Percentiles rank a stretch among this genome's conserved stretches.
phyloP scores from a whole-genome alignment of 2,888 invertebrate species.

The Lasioglossum pauxillum region DNA sequence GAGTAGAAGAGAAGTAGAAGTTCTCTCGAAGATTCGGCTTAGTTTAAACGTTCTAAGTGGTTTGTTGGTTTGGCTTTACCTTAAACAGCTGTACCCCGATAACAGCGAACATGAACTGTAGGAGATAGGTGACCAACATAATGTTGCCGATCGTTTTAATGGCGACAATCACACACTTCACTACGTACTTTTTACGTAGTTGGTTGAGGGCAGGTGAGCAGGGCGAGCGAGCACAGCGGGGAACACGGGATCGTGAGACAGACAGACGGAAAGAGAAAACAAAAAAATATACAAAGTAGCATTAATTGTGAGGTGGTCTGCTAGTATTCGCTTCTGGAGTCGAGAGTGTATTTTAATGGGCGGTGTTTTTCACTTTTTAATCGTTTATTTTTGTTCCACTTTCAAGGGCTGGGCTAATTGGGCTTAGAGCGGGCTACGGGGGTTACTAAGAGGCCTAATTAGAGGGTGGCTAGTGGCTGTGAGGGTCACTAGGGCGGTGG shows the following conservation, averaged over 20 bases:
- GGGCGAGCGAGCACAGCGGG: conserved; percentile 81
- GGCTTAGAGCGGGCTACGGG: conserved; percentile 9
- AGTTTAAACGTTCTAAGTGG: conserved; percentile 63
- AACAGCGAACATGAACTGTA: conserved; percentile 99
- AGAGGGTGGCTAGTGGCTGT: not conserved
- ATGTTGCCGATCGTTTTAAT: conserved; percentile 99
- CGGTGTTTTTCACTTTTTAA: not conserved
- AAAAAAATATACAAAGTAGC: conserved; percentile 81
- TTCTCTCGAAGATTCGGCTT: conserved; percentile 56
- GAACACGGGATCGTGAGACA: conserved; percentile 80
- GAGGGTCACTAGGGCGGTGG: not conserved
- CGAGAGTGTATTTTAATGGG: conserved; percentile 22
- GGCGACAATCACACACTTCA: conserved; percentile 99
- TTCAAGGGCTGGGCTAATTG: not conserved
- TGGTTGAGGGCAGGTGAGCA: conserved; percentile 78
- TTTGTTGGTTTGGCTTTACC: conserved; percentile 87
- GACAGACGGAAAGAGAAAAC: conserved; percentile 80
- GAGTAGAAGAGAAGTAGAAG: conserved; percentile 23
- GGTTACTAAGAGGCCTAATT: not conserved
- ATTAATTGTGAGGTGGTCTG: conserved; percentile 75
- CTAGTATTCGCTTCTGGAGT: conserved; percentile 52
- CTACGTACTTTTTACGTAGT: conserved; percentile 95
- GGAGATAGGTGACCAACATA: conserved; percentile 99
- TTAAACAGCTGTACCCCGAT: conserved; percentile 99
- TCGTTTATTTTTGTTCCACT: not conserved